Conservation (phyloP, 2,888 invertebrate species). For the Microchrysa polita region DNA sequence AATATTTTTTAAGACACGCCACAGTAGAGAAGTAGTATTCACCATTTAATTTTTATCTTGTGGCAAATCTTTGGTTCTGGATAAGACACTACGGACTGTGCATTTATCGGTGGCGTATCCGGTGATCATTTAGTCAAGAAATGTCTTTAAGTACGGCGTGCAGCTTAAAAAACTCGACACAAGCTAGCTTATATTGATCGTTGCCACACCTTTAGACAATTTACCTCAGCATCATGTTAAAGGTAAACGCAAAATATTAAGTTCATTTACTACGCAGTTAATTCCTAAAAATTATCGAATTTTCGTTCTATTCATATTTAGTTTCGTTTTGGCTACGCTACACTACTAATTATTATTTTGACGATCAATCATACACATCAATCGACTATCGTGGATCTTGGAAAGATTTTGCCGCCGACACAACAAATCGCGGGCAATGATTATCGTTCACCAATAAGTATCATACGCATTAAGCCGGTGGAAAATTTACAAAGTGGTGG, state of each 20-base stretch:
- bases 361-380: constrained; percentile 31
- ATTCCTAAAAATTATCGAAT: no score
- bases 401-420: no score
- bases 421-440: not conserved
- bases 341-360: not conserved
- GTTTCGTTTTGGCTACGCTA: constrained; percentile 8
- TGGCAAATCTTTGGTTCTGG: no score
- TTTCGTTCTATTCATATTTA: not conserved
- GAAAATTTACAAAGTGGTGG: not conserved
- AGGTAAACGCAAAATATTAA: not conserved
- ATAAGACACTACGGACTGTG: no score
- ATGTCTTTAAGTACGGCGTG: no score
- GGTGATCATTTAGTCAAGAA: no score
- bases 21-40: no score
- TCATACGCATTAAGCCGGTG: constrained; percentile 29
- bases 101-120: no score
- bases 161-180: no score
- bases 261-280: not conserved
- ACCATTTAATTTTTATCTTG: no score
- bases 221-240: constrained; percentile 7
- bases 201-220: not conserved
- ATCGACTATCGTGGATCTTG: not conserved
- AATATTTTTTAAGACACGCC: no score
- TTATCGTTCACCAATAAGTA: constrained; percentile 31
- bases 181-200: no score